Percentiles rank a stretch among this genome's conserved stretches.
Conservation (phyloP, 2,797 vertebrate species). For the Gambusia yucatana region DNA sequence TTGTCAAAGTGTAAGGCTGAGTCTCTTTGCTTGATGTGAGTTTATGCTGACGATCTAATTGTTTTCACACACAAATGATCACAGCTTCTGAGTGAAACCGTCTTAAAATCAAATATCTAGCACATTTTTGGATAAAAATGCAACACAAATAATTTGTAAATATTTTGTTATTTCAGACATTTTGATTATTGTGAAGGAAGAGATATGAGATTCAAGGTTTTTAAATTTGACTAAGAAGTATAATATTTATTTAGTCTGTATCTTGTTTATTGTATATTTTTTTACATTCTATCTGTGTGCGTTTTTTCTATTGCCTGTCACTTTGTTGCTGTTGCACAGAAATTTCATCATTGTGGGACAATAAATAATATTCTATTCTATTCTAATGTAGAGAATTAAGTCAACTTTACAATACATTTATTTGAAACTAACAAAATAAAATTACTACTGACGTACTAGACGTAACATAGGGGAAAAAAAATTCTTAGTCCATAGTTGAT, state of each 20-base stretch:
- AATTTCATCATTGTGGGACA: no score
- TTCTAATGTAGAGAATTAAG: not conserved
- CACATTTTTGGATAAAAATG: not conserved
- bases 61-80: conserved; percentile 48
- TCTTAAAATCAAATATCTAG: not conserved
- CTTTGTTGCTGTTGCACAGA: no score
- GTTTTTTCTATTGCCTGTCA: no score
- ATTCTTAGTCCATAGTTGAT: not conserved
- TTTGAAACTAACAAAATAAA: not conserved
- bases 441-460: not conserved
- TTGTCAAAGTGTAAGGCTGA: conserved; percentile 55
- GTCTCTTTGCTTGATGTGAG: conserved; percentile 38
- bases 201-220: not conserved
- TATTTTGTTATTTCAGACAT: not conserved
- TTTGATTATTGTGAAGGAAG: not conserved
- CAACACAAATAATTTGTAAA: not conserved
- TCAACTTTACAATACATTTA: not conserved
- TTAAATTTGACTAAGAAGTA: not conserved
- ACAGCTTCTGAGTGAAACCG: conserved; percentile 10
- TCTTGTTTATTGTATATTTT: no score
- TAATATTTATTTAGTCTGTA: not conserved
- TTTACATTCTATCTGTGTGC: no score
- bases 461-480: not conserved
- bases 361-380: no score
- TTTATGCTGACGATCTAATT: conserved; percentile 56